Evolutionary conservation across 2,888 invertebrate species (phyloP).

Genomic region (Apocheima hispidaria): DNA sequence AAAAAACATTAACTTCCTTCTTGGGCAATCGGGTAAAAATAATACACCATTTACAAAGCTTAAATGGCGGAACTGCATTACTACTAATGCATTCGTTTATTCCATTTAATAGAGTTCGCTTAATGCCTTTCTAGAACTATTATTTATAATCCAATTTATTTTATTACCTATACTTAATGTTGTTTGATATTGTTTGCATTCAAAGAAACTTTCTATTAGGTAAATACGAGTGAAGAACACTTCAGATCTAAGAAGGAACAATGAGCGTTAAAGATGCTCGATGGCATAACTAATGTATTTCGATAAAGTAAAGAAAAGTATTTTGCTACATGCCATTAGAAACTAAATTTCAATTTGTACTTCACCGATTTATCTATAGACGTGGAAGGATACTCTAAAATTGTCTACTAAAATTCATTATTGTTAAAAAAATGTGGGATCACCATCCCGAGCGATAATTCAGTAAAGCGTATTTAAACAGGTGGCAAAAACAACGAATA

Average conservation of each 20-base stretch:
- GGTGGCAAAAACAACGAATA: not conserved
- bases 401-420: too few relatives aligned
- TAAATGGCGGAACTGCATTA: conserved; percentile 1
- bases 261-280: not conserved
- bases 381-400: too few relatives aligned
- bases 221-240: not conserved
- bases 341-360: too few relatives aligned
- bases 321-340: too few relatives aligned
- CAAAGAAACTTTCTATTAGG: not conserved
- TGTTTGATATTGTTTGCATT: not conserved
- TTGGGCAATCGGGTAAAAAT: too few relatives aligned
- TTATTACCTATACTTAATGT: not conserved
- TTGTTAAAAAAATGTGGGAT: too few relatives aligned
- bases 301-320: too few relatives aligned
- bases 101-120: not conserved
- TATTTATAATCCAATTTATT: not conserved
- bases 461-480: too few relatives aligned
- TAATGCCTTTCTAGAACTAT: not conserved
- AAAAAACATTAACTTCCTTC: too few relatives aligned
- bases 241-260: not conserved
- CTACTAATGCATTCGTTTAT: not conserved
- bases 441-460: too few relatives aligned
- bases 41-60: not conserved
- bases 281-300: not conserved
- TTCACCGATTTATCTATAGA: too few relatives aligned